Percentiles rank a stretch among this genome's conserved stretches.
Evolutionary conservation across 2,888 invertebrate genomes (phyloP).

Genomic region (Acleris laterana): DNA sequence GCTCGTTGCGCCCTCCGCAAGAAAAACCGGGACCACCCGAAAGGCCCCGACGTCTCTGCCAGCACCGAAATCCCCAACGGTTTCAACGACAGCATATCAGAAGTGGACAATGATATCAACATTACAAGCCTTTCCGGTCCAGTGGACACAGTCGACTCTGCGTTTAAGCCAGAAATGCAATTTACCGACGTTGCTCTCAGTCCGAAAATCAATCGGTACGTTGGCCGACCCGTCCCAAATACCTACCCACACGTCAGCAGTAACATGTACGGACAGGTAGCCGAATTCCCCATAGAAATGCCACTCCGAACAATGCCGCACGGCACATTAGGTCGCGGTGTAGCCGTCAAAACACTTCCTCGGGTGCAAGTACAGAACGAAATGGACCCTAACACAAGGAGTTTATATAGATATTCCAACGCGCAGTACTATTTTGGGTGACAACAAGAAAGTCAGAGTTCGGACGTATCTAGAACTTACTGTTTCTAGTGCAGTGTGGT

Average conservation of each 20-base stretch:
- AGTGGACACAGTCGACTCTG: constrained; percentile 80
- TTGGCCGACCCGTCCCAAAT: constrained; percentile 77
- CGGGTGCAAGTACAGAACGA: constrained; percentile 79
- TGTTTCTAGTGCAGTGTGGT: constrained; percentile 82
- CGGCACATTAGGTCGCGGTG: constrained; percentile 75
- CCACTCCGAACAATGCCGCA: constrained; percentile 79
- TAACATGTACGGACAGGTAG: constrained; percentile 82
- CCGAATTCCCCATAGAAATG: constrained; percentile 82
- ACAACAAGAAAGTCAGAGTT: constrained; percentile 85
- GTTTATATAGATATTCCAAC: constrained; percentile 86
- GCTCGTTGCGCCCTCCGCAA: constrained; percentile 88
- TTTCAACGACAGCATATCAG: constrained; percentile 94
- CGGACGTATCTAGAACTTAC: constrained; percentile 83
- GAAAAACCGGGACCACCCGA: constrained; percentile 86
- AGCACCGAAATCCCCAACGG: constrained; percentile 92
- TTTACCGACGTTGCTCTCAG: constrained; percentile 74
- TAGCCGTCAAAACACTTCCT: constrained; percentile 76
- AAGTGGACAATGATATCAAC: constrained; percentile 91
- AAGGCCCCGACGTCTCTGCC: constrained; percentile 88
- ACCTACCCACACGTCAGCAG: constrained; percentile 80
- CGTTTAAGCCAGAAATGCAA: constrained; percentile 75
- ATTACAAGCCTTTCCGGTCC: constrained; percentile 87
- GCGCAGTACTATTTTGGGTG: constrained; percentile 91
- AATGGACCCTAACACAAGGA: constrained; percentile 84
- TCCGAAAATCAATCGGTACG: constrained; percentile 79